These are phyloP conservation scores for Drepanosiphum platanoidis DNA, from an alignment of 2,888 invertebrate genomes.

Conservation along the genomic window DNA sequence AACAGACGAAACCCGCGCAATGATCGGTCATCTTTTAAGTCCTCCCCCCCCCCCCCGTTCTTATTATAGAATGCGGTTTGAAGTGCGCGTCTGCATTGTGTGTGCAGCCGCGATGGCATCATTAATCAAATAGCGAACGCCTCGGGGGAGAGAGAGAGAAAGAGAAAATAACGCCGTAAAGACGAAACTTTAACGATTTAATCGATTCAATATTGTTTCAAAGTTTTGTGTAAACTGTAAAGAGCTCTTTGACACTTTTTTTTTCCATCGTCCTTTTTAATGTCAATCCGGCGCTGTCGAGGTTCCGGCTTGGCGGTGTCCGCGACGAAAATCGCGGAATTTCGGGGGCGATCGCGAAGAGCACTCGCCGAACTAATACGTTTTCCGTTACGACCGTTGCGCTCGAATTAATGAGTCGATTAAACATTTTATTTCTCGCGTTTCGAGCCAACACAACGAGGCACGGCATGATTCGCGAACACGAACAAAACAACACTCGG, in stretches of 20 bases:
- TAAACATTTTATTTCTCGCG: not conserved
- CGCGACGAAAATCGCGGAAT: not conserved
- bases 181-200: constrained; percentile 55
- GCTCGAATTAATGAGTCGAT: not conserved
- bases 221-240: constrained; percentile 22
- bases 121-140: constrained; percentile 44
- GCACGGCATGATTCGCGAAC: too few relatives aligned
- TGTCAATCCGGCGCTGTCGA: not conserved
- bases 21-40: constrained; percentile 20
- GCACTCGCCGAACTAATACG: not conserved
- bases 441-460: too few relatives aligned
- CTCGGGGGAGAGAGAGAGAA: not conserved
- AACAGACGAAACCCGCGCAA: constrained; percentile 27
- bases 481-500: too few relatives aligned
- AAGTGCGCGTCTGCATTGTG: constrained; percentile 14
- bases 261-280: not conserved
- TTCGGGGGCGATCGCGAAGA: not conserved
- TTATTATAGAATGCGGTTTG: constrained; percentile 23
- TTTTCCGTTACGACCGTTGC: not conserved
- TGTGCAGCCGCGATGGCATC: constrained; percentile 6
- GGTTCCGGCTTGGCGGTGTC: not conserved
- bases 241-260: constrained; percentile 38
- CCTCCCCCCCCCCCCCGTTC: not conserved
- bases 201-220: constrained; percentile 45
- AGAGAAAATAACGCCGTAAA: constrained; percentile 5